Evolutionary conservation across 2,888 invertebrate genomes (phyloP), one percentile per base, ranked within the genome.

Genomic region (Asteroscopus sphinx): DNA sequence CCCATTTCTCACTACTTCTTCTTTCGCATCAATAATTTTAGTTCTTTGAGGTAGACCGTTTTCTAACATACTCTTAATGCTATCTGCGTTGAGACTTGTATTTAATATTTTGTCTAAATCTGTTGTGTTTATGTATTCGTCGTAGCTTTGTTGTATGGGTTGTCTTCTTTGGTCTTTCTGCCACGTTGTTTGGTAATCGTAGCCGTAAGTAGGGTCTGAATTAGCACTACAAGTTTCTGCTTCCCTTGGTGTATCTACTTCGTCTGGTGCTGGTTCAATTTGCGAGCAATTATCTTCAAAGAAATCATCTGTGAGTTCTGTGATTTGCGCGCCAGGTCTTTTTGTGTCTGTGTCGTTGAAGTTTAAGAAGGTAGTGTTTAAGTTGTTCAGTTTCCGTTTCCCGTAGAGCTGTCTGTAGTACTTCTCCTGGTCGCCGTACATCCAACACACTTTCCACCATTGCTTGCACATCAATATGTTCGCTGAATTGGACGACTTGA

Each of bases 361-460:
- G 71, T 90, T 89, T 0, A 89, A 68, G 60, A 91, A 86, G 76
- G 83, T 87, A 6, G 81, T 81, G 65, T 89, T 89, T 37, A 94
- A 89, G 47, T 85, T 88, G 47, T 87, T 88, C 1, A 82, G 72
- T 89, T 95, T 94, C 73, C 95, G 88, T 76, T 93, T 95, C 12
- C 96, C 97, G 87, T 97, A 97, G 62, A 97, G 94, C 83, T 97
- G 97, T 79, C 97, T 94, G 94, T 97, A 97, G 93, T 97, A 97
- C 83, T 97, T 97, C 83, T 97, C 97, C 82, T 97, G 97, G 88
- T 97, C 97, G 45, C 97, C 97, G 84, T 97, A 96, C 95, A 97
- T 96, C 96, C 97, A 97, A 83, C 97, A 97, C 62, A 97, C 97
- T 89, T 97, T 97, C 97, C 97, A 97, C 97, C 97, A 97, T 94